Evolutionary conservation across 2,797 vertebrate species (phyloP), one percentile per base, ranked within the genome.

Genomic region (Gymnoscopelus microlampas): DNA sequence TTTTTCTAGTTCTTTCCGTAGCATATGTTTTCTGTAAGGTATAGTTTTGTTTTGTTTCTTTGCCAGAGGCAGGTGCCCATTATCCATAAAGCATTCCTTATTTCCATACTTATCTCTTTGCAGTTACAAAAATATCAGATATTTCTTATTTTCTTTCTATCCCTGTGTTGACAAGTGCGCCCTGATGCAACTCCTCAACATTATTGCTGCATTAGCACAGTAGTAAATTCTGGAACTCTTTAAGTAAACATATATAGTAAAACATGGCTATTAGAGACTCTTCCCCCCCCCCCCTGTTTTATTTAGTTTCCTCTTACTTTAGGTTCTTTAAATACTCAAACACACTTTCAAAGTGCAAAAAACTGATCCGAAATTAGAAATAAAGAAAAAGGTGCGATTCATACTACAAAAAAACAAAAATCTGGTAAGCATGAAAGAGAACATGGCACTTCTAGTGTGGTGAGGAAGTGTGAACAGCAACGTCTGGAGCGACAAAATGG

Each of bases 321-420:
- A 75, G 68, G 79, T 82, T 85, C 65, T 87, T 92, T 91, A 92
- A 92, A 92, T 90, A 92, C 79, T 90, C 61, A 57, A 70, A 88
- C 85, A 89, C 85, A 90, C 90, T 92, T 91, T 86, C 85, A 92
- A 93, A 92, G 91, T 90, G 92, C 91, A 92, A 91, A 86, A 83
- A 68, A 72, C 82, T 81, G 73, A 86, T 89, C 83, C 71, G 79
- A 83, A 85, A 85, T 78, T 76, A 78, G 60, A 76, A 77, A 58
- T 71, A 66, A 60, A 86, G 55, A 59, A 68, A 66, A 89, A 91
- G 82, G 89, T 92, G 89, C 89, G 91, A 92, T 88, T 89, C 83
- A 91, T 84, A 88, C 84, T 88, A 91, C 60, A 70, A 87, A 82
- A 73, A 71, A 57, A 57, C 13, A 58, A 8, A 63, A 60, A 8